Base-by-base conservation (phyloP, 2,888 invertebrate genomes). In the Dexiosoma caninum region DNA sequence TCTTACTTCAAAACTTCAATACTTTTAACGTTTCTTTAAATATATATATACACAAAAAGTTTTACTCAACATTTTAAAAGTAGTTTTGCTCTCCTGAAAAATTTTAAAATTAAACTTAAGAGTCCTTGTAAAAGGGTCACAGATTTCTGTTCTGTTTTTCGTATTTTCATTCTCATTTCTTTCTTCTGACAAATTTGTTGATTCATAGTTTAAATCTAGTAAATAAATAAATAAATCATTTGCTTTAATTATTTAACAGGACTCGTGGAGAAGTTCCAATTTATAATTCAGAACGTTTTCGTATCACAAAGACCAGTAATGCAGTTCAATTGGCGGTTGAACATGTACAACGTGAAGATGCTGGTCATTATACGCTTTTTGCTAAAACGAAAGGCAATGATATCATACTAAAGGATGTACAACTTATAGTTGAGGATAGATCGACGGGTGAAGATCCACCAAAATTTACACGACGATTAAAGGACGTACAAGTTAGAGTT, bases 401-500 rank as follows among this genome's bases (percentile, higher is more conserved):
- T 81, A 87, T 89, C 27, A 91, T 91, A 64, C 89, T 93, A 84
- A 90, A 92, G 84, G 91, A 92, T 83, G 86, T 92, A 82, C 92
- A 92, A 85, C 90, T 93, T 67, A 89, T 92, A 75, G 92, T 94
- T 55, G 93, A 92, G 81, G 93, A 92, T 87, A 90, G 92, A 83
- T 92, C 90, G 35, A 91, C 91, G 46, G 93, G 94, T 62, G 94
- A 94, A 80, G 94, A 94, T 89, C 95, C 95, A 9, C 97, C 98
- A 23, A 92, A 94, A 83, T 97, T 98, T 91, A 91, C 96, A 81
- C 93, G 97, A 80, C 92, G 96, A 82, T 93, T 97, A 66, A 95
- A 94, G 87, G 96, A 97, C 90, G 93, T 97, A 67, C 94, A 95
- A 12, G 96, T 96, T 78, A 96, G 97, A 91, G 96, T 97, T 86